A percentile compares a stretch with the other conserved stretches of the same genome.
phyloP scores from a whole-genome alignment of 2,113 vertebrate species.

The Notechis scutatus region DNA sequence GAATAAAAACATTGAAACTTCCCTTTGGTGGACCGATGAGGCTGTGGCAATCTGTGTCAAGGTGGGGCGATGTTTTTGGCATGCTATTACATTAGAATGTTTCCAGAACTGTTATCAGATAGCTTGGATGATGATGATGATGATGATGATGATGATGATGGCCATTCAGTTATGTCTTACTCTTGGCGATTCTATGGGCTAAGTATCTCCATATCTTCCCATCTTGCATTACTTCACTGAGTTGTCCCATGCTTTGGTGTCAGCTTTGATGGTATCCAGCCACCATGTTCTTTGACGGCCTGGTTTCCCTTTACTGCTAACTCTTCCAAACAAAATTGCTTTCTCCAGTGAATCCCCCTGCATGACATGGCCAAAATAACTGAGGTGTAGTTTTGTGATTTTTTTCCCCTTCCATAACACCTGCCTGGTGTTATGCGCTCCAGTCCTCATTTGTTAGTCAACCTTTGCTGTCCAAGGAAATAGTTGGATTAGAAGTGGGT shows the following conservation, averaged over 20 bases:
- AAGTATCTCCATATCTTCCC: background rate
- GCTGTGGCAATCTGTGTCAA: background rate
- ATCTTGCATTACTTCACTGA: background rate
- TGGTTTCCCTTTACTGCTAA: background rate
- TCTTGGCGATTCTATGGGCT: background rate
- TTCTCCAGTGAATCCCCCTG: too few relatives aligned
- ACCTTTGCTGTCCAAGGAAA: too few relatives aligned
- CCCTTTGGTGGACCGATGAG: slow-evolving; percentile 32
- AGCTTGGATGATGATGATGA: background rate
- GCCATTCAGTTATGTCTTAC: background rate
- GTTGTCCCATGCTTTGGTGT: background rate
- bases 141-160: background rate
- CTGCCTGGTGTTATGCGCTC: too few relatives aligned
- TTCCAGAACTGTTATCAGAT: background rate
- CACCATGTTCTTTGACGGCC: background rate
- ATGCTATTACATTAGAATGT: background rate
- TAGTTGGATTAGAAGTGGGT: background rate
- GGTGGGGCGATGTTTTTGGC: background rate
- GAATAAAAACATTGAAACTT: slow-evolving; percentile 86
- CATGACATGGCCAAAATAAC: too few relatives aligned
- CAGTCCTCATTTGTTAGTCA: too few relatives aligned
- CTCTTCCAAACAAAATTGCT: background rate
- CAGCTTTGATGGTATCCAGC: background rate
- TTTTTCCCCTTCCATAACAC: too few relatives aligned
- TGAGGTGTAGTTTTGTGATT: too few relatives aligned